phyloP scores from a whole-genome alignment of 2,113 vertebrate species.

The Cyanoramphus novaezelandiae region DNA sequence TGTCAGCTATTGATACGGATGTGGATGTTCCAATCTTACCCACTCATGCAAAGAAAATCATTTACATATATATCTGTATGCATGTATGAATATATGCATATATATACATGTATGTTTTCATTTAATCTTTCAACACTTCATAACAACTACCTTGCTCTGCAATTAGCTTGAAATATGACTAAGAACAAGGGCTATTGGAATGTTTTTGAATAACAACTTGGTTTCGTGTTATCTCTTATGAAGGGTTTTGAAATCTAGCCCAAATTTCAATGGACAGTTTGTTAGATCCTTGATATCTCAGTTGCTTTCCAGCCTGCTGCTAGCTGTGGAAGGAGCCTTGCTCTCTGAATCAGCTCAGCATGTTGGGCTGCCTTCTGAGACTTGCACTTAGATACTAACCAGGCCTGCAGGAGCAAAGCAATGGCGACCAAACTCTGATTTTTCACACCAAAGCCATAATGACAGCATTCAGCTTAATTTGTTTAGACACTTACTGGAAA shows the following conservation, averaged over 20 bases:
- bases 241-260: slow-evolving; percentile 26
- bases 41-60: neutral
- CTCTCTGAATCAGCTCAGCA: neutral
- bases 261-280: slow-evolving; percentile 19
- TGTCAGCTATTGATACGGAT: neutral
- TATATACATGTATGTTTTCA: neutral
- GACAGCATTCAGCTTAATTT: neutral
- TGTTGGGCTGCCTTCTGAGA: neutral
- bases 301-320: neutral
- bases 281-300: neutral
- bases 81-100: neutral
- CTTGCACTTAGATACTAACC: neutral
- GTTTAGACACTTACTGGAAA: neutral
- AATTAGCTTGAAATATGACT: slow-evolving; percentile 21
- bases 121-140: neutral
- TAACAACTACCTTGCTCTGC: neutral
- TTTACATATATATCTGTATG: neutral
- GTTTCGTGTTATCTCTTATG: slow-evolving; percentile 4
- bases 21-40: neutral
- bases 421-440: neutral
- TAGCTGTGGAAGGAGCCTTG: neutral
- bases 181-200: neutral
- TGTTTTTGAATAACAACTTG: slow-evolving; percentile 4
- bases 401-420: neutral
- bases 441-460: neutral